These are phyloP conservation scores for Gopherus evgoodei DNA, from an alignment of 2,113 vertebrate genomes.

Conservation along the genomic window DNA sequence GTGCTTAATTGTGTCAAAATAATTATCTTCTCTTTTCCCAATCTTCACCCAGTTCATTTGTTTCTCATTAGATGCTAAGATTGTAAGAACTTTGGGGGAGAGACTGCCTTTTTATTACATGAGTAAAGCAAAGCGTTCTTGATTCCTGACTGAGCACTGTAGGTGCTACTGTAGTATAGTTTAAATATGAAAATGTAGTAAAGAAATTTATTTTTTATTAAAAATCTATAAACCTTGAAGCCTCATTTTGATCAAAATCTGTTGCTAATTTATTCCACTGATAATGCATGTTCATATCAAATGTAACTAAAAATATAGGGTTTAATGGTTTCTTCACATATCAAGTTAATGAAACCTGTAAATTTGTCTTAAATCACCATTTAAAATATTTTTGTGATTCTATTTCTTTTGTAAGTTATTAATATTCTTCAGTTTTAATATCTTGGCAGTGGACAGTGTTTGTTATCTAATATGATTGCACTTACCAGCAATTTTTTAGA, in stretches of 20 bases:
- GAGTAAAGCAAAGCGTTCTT: not conserved
- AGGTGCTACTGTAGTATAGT: not conserved
- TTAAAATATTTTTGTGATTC: not conserved
- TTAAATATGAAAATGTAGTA: not conserved
- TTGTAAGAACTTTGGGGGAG: not conserved
- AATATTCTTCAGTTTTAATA: not conserved
- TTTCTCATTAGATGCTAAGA: not conserved
- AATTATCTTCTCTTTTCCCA: not conserved
- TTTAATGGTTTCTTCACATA: not conserved
- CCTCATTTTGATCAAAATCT: slow-evolving; percentile 8
- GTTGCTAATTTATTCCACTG: not conserved
- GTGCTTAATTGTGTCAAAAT: not conserved
- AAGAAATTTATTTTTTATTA: not conserved
- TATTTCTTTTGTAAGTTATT: not conserved
- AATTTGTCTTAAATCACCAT: not conserved
- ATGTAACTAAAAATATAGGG: not conserved
- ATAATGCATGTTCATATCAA: not conserved
- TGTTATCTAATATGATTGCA: not conserved
- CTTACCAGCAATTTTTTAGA: not conserved
- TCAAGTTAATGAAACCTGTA: not conserved
- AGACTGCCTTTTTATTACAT: not conserved
- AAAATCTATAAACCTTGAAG: not conserved
- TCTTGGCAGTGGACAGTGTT: not conserved
- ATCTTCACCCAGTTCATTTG: not conserved
- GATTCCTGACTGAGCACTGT: not conserved